Evolutionary conservation across 2,888 invertebrate genomes (phyloP), one percentile per base, ranked within the genome.

Genomic region (Malachius bipustulatus): DNA sequence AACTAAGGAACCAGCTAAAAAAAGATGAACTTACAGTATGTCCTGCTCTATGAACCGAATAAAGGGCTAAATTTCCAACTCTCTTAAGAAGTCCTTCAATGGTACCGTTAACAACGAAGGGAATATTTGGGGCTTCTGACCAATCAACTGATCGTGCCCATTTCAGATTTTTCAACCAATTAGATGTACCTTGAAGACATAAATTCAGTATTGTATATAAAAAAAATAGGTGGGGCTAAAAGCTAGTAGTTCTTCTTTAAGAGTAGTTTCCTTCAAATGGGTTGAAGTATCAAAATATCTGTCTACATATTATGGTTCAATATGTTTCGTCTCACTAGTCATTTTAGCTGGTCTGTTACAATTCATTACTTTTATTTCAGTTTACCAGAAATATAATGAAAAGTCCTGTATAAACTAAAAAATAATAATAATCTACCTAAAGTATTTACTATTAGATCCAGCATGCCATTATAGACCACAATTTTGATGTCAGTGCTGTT

Each of bases 11-110:
- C n/a, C n/a, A n/a, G n/a, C n/a, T n/a, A n/a, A n/a, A n/a, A n/a
- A n/a, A n/a, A n/a, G n/a, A n/a, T 11, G 9, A 14, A 27, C 39
- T 42, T 19, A 74, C 81, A 72, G 81, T 82, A 51, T 83, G 83
- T 16, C 83, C 83, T 34, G 82, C 77, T 40, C 75, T 65, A 41
- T 81, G 70, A 39, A 83, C 71, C 77, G 80, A 82, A 56, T 77
- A 82, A 57, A 83, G 75, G 30, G 70, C 62, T 35, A 84, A 72
- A 45, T 77, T 77, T 31, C 70, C 71, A 37, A 69, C 69, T 1
- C 67, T 60, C 52, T 82, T 79, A 42, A 70, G 67, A 51, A 77
- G 84, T 4, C 80, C 84, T 52, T 80, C 80, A 15, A 80, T 63
- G 12, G 66, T 57, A 30, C 69, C 60, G 39, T 75, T 54, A 9